Evolutionary conservation across 2,113 vertebrate species (phyloP).

Genomic region (Thamnophis sirtalis): DNA sequence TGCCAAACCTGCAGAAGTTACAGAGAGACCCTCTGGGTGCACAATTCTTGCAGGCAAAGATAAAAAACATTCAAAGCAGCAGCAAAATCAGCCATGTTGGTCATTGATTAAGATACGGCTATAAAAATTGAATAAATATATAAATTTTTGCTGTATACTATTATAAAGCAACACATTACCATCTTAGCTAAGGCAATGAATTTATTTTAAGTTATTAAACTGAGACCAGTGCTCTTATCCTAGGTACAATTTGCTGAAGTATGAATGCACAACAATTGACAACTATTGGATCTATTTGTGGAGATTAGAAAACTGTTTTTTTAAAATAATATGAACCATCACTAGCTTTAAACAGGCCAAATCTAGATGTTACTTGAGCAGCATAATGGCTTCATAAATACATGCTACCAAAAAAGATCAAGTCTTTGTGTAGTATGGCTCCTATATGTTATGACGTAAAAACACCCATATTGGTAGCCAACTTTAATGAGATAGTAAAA

Average conservation of each 20-base stretch:
- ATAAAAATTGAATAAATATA: neutral
- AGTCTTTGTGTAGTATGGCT: neutral
- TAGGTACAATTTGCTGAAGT: neutral
- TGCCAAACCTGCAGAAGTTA: neutral
- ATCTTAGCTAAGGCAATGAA: neutral
- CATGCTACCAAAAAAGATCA: neutral
- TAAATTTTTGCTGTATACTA: neutral
- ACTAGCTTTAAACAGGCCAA: neutral
- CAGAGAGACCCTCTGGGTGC: fast-evolving
- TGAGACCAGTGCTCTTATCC: neutral
- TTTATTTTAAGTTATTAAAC: neutral
- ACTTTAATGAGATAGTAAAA: neutral
- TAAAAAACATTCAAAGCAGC: neutral
- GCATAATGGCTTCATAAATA: neutral
- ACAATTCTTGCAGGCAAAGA: neutral
- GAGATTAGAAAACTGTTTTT: neutral
- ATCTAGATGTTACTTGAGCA: neutral
- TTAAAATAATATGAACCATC: neutral
- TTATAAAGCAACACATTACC: neutral
- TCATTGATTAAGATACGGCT: neutral
- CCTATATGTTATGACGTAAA: neutral
- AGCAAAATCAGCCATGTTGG: neutral
- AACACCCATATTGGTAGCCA: neutral
- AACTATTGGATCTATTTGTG: neutral
- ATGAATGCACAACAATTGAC: neutral